A percentile compares a stretch with the other conserved stretches of the same genome.
Conservation (phyloP, 2,113 vertebrate species). For the Lanius ludovicianus region DNA sequence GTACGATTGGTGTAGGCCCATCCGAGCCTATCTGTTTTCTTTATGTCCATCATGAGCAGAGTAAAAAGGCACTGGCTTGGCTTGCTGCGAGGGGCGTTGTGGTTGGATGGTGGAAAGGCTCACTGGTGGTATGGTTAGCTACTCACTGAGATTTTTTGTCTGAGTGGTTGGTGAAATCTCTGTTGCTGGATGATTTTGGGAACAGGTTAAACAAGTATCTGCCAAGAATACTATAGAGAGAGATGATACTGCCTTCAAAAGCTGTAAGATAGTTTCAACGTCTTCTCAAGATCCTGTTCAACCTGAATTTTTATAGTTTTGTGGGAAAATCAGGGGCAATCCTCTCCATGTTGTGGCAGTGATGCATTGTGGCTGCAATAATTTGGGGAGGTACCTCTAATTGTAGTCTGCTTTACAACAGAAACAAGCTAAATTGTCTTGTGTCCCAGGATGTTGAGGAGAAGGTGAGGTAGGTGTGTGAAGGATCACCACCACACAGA, state of each 20-base stretch:
- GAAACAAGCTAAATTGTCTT: neutral
- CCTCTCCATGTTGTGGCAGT: neutral
- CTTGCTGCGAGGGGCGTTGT: neutral
- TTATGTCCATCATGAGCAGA: fast-evolving
- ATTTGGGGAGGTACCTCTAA: neutral
- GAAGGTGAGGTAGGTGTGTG: neutral
- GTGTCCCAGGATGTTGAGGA: neutral
- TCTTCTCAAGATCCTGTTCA: neutral
- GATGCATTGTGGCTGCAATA: neutral
- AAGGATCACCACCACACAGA: neutral
- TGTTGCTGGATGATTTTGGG: neutral
- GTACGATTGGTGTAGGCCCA: neutral
- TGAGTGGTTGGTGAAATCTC: neutral
- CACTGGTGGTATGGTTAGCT: neutral
- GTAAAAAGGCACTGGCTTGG: neutral
- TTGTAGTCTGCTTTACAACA: neutral
- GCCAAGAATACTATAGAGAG: neutral
- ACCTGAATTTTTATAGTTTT: neutral
- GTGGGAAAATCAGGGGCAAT: neutral
- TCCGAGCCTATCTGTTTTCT: neutral
- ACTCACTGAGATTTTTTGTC: neutral
- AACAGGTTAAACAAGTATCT: neutral
- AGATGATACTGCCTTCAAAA: neutral
- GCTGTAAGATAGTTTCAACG: neutral
- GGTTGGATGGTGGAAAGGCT: neutral